A percentile compares a stretch with the other conserved stretches of the same genome.
Conservation (phyloP, 2,797 vertebrate genomes). For the Melopsittacus undulatus region DNA sequence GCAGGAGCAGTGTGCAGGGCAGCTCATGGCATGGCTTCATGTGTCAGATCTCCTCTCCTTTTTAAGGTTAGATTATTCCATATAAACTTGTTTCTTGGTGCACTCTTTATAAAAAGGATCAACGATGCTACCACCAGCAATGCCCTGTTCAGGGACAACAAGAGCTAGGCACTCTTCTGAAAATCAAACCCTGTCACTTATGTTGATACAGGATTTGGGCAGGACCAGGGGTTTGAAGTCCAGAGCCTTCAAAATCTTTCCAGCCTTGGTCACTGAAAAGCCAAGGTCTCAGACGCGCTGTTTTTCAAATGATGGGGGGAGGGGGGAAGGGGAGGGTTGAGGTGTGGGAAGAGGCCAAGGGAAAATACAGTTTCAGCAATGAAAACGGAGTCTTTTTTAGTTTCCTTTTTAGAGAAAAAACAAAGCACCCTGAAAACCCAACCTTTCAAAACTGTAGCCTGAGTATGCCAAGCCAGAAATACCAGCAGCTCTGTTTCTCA, state of each 20-base stretch:
- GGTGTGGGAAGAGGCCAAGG: not conserved
- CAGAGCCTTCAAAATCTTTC: constrained; percentile 35
- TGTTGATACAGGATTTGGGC: constrained; percentile 39
- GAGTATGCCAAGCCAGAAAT: not conserved
- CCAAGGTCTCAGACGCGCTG: not conserved
- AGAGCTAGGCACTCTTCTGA: not conserved
- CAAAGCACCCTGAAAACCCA: not conserved
- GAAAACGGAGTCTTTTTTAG: not conserved
- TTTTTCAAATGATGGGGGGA: not conserved
- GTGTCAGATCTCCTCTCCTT: not conserved
- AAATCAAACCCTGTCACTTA: constrained; percentile 25
- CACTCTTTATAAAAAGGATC: not conserved
- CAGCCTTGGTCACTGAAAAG: constrained; percentile 50
- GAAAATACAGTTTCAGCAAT: not conserved
- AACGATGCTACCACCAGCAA: not conserved
- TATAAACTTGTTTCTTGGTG: not conserved
- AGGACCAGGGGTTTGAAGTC: constrained; percentile 19
- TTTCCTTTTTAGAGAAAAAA: not conserved
- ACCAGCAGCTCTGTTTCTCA: not conserved
- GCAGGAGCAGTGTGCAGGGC: accelerated
- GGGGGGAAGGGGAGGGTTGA: too few relatives aligned
- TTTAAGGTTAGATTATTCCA: not conserved
- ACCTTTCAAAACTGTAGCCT: not conserved
- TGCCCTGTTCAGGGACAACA: not conserved
- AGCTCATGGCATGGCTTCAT: accelerated